Conservation (phyloP, 2,888 invertebrate genomes). For the Subacronicta megacephala region DNA sequence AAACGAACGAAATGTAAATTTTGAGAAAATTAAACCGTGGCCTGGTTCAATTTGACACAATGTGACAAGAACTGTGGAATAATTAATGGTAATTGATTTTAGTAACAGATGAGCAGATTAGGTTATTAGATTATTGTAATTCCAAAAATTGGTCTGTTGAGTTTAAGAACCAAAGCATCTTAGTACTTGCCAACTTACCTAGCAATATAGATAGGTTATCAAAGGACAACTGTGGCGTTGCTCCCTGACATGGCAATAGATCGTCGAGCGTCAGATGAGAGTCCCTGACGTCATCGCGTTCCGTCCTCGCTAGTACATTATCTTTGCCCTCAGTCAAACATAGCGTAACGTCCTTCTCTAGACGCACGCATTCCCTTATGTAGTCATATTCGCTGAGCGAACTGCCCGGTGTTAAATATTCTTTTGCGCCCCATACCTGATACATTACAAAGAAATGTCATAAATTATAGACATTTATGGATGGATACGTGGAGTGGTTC, state of each 20-base stretch:
- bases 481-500: too few species aligned
- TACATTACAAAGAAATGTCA: neutral
- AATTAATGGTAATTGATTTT: too few species aligned
- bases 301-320: slow-evolving; percentile 93
- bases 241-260: slow-evolving; percentile 93
- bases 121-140: too few species aligned
- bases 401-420: slow-evolving; percentile 96
- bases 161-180: too few species aligned
- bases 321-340: slow-evolving; percentile 91
- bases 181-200: too few species aligned
- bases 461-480: neutral
- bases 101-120: too few species aligned
- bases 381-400: slow-evolving; percentile 97
- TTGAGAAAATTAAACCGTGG: too few species aligned
- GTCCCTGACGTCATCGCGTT: slow-evolving; percentile 94
- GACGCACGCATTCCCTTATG: slow-evolving; percentile 97
- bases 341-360: slow-evolving; percentile 95
- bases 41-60: too few species aligned
- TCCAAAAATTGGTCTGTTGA: too few species aligned
- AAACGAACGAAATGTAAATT: too few species aligned
- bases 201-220: slow-evolving; percentile 96
- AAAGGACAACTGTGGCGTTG: slow-evolving; percentile 93
- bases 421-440: slow-evolving; percentile 95
- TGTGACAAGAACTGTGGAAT: too few species aligned
- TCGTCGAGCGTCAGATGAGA: slow-evolving; percentile 94